Base-by-base conservation (phyloP, 2,888 invertebrate genomes). In the Temnothorax unifasciatus region DNA sequence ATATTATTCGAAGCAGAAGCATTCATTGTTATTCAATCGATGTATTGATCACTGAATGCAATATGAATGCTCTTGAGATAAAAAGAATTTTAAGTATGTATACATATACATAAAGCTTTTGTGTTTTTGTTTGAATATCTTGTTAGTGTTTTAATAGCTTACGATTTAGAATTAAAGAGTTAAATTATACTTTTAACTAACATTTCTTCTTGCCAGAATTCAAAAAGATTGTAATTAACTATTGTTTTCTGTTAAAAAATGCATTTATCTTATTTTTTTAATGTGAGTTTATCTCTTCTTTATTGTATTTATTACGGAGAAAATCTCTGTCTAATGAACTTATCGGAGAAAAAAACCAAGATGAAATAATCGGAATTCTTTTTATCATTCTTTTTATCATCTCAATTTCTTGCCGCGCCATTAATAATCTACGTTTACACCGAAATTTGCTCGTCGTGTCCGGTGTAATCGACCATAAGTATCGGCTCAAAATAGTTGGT, bases 401-500 rank as follows among this genome's bases (percentile, higher is more conserved):
- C 21, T 47, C 15, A 77, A 68, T 69, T 34, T 59, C 21, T 69
- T 25, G 38, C 21, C 50, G 18, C 18, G 47, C 50, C 52, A 61
- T 81, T 79, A 79, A 69, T 29, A 57, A 44, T 68, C 15, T 34
- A 44, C 25, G 21, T 44, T 25, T 44, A 44, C 29, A 59, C 47
- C 4, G 38, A 69, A 69, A 69, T 59, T 47, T 38, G 44, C 18
- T 50, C 8, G 41, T 44, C 50, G 71, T 50, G 71, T 50, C 8
- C n/a, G 18, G 54, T 25, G 25, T 71, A 71, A 71, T 71, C 71
- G 79, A 71, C 47, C 41, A 6, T 34, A 5, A 34, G 38, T 52
- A 52, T 25, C 69, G 18, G 59, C 3, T 59, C 79, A 71, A 81
- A 81, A 81, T 81, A 81, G 79, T 81, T 81, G 71, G 71, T 8